phyloP scores from a whole-genome alignment of 2,797 vertebrate genomes.

The Cottoperca gobio region DNA sequence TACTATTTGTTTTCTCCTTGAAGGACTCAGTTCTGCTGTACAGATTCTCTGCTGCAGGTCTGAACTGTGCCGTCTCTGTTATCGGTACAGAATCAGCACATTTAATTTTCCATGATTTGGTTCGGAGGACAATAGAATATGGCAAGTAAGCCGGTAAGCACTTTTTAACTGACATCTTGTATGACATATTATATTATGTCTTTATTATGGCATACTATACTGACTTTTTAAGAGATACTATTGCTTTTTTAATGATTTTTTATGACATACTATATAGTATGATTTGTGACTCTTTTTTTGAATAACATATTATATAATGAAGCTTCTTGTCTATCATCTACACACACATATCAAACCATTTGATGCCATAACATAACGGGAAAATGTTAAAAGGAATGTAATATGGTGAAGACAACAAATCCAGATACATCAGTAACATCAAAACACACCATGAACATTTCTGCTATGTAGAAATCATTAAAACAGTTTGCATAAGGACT shows the following conservation, averaged over 20 bases:
- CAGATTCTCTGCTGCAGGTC: slow-evolving; percentile 18
- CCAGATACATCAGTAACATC: not conserved
- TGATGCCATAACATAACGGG: not conserved
- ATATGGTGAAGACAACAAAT: not conserved
- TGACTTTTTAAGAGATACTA: too few relatives aligned
- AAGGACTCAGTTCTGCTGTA: slow-evolving; percentile 14
- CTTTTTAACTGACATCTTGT: too few relatives aligned
- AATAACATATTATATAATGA: not conserved
- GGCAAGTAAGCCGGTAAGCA: not conserved
- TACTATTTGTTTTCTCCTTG: slow-evolving; percentile 54
- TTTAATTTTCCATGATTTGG: slow-evolving; percentile 18
- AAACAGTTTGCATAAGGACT: not conserved
- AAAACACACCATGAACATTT: not conserved
- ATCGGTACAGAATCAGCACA: not conserved
- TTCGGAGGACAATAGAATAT: slow-evolving; percentile 7
- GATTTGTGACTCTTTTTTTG: too few relatives aligned
- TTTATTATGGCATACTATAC: too few relatives aligned
- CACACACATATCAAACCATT: not conserved
- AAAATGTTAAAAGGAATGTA: not conserved
- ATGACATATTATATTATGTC: too few relatives aligned
- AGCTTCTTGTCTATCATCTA: not conserved
- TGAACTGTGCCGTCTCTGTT: slow-evolving; percentile 2
- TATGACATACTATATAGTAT: too few relatives aligned
- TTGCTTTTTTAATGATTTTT: too few relatives aligned
- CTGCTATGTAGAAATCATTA: not conserved